phyloP scores from a whole-genome alignment of 1,140 invertebrate genomes.

The Anastrepha obliqua region DNA sequence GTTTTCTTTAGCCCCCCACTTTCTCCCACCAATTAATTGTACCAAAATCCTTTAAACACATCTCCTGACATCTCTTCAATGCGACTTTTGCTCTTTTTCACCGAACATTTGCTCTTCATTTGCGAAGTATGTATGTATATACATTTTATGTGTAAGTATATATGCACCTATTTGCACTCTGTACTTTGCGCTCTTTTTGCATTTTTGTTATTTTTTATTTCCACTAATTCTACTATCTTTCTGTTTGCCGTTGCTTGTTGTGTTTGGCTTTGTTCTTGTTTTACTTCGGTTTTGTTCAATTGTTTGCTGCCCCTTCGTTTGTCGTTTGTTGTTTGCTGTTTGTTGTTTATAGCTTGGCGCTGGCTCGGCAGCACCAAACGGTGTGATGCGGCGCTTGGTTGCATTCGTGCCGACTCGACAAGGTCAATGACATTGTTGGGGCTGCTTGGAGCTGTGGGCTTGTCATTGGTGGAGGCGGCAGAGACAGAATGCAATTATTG shows the following conservation, averaged over 20 bases:
- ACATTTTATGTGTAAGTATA: too few species aligned
- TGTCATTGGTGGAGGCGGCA: conserved; percentile 8
- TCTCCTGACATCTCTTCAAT: background rate
- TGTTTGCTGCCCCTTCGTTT: conserved; percentile 21
- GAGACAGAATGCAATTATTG: conserved; percentile 29
- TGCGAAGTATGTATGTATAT: too few species aligned
- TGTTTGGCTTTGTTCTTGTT: conserved; percentile 6
- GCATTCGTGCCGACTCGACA: conserved; percentile 27
- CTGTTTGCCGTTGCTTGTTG: conserved; percentile 35
- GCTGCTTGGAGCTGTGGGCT: conserved; percentile 7
- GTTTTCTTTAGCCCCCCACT: too few species aligned
- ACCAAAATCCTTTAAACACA: background rate
- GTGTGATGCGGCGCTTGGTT: conserved; percentile 10
- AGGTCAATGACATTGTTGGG: conserved; percentile 49
- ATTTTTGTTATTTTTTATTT: conserved; percentile 8
- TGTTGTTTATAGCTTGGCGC: background rate
- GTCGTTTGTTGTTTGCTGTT: background rate
- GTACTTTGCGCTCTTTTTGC: background rate
- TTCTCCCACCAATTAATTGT: too few species aligned
- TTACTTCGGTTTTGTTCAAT: background rate
- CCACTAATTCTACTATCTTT: conserved; percentile 39
- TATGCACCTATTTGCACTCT: background rate
- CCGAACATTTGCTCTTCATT: conserved; percentile 5
- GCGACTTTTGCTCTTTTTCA: background rate
- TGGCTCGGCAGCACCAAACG: conserved; percentile 23